Evolutionary conservation across 2,113 vertebrate species (phyloP).

Genomic region (Cervus canadensis): DNA sequence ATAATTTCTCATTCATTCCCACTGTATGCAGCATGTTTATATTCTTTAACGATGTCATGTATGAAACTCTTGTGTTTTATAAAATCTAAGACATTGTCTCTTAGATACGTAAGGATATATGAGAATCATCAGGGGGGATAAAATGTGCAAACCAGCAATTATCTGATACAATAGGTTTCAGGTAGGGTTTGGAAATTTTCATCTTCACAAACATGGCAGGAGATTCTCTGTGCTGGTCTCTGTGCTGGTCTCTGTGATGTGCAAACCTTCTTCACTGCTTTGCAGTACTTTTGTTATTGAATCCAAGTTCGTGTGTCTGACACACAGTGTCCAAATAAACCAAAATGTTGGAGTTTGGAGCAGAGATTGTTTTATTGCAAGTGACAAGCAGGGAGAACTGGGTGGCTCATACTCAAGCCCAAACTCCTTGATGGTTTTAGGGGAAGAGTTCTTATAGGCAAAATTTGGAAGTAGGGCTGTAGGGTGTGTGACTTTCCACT

Average conservation of each 20-base stretch:
- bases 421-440: neutral
- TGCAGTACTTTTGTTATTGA: neutral
- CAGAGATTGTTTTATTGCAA: neutral
- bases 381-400: neutral
- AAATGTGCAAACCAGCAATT: neutral
- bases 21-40: neutral
- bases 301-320: neutral
- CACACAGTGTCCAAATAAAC: neutral
- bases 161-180: neutral
- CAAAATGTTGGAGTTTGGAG: neutral
- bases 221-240: neutral
- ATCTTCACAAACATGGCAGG: neutral
- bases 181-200: neutral
- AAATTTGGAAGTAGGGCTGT: neutral
- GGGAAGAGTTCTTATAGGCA: neutral
- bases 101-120: neutral
- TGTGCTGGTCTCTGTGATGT: neutral
- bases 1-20: neutral
- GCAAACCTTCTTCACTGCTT: neutral
- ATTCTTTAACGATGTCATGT: neutral
- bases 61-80: slow-evolving; percentile 24
- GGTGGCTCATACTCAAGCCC: neutral
- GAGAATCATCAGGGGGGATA: neutral
- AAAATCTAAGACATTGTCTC: neutral
- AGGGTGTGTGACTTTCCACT: neutral